A percentile compares a stretch with the other conserved stretches of the same genome.
phyloP scores from a whole-genome alignment of 1,140 invertebrate species.

The Acromyrmex heyeri region DNA sequence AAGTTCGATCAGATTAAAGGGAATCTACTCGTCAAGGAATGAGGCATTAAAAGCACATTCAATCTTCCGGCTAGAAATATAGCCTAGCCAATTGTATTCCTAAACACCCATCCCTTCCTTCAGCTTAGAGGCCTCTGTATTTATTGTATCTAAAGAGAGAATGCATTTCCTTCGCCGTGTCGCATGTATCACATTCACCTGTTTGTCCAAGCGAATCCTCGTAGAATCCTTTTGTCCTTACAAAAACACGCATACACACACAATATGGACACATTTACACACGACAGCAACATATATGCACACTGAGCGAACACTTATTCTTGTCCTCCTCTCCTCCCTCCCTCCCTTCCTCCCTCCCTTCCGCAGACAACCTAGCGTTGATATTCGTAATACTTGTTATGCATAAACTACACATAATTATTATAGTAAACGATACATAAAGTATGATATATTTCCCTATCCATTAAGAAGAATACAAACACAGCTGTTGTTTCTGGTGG shows the following conservation, averaged over 20 bases:
- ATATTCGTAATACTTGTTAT: constrained; percentile 87
- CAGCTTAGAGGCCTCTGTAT: constrained; percentile 76
- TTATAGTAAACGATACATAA: constrained; percentile 87
- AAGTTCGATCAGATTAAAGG: constrained; percentile 35
- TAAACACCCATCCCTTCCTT: not conserved
- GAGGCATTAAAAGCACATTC: constrained; percentile 30
- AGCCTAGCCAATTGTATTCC: constrained; percentile 34
- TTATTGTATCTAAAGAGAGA: constrained; percentile 76
- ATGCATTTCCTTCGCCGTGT: constrained; percentile 73
- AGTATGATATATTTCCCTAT: constrained; percentile 87
- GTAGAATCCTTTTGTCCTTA: constrained; percentile 63
- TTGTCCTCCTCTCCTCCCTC: not conserved
- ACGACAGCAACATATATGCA: constrained; percentile 64
- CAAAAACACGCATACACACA: constrained; percentile 12
- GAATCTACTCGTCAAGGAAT: constrained; percentile 9
- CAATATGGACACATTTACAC: constrained; percentile 36
- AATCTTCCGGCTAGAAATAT: constrained; percentile 45
- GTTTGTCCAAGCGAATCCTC: constrained; percentile 49
- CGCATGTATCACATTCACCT: constrained; percentile 70
- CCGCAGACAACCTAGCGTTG: constrained; percentile 85
- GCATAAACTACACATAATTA: constrained; percentile 87
- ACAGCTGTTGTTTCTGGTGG: constrained; percentile 77
- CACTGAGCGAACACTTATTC: constrained; percentile 43
- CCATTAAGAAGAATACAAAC: constrained; percentile 84
- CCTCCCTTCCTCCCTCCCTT: not conserved